Conservation (phyloP, 2,797 vertebrate species). For the Cryptoprocta ferox region DNA sequence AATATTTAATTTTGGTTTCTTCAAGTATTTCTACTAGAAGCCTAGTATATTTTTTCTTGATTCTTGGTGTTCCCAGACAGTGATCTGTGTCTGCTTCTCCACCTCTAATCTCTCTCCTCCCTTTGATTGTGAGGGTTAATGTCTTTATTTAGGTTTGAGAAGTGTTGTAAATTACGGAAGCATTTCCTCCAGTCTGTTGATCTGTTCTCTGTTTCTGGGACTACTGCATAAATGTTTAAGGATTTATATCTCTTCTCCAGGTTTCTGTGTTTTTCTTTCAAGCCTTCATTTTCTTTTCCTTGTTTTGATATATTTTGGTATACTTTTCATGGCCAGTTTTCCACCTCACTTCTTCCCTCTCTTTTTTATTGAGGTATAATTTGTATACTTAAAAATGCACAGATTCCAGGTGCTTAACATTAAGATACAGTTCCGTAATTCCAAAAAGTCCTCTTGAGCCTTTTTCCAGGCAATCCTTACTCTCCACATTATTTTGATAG, state of each 20-base stretch:
- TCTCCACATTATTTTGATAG: not conserved
- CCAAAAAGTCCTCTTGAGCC: not conserved
- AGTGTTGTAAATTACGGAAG: not conserved
- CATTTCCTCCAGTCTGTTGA: not conserved
- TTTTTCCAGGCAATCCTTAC: not conserved
- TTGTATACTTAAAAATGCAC: not conserved
- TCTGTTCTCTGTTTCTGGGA: not conserved
- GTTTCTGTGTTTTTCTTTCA: conserved; percentile 5
- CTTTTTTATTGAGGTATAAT: not conserved
- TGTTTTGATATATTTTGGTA: not conserved
- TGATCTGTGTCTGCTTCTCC: not conserved
- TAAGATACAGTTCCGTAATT: not conserved
- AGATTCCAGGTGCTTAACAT: not conserved
- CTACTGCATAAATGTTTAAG: not conserved
- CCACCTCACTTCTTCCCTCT: not conserved
- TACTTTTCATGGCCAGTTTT: not conserved
- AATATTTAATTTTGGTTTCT: not conserved
- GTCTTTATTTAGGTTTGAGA: not conserved
- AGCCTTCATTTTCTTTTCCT: not conserved
- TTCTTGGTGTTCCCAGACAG: not conserved
- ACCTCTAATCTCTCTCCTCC: not conserved
- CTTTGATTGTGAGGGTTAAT: not conserved
- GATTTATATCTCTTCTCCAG: not conserved
- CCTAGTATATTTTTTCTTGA: not conserved
- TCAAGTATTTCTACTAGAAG: not conserved